phyloP scores from a whole-genome alignment of 2,113 vertebrate genomes.

The Epinephelus cyanopodus region DNA sequence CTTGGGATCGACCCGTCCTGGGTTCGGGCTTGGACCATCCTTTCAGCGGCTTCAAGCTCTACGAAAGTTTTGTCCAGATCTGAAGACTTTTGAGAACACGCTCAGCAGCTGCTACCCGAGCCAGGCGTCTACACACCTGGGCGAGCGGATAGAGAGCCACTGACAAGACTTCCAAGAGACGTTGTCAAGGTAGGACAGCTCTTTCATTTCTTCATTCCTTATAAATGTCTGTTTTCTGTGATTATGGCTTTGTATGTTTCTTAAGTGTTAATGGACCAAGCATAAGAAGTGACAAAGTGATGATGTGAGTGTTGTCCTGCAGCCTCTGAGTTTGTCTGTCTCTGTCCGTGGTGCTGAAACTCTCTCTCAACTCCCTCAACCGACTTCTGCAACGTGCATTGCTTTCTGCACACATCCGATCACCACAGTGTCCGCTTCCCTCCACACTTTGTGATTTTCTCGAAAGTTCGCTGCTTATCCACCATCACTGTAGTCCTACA shows the following conservation, averaged over 20 bases:
- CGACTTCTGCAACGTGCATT: not conserved
- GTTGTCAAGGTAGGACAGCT: constrained; percentile 64
- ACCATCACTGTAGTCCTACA: too few species aligned
- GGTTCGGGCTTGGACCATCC: constrained; percentile 70
- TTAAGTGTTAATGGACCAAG: not conserved
- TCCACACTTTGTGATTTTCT: not conserved
- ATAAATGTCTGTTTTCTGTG: not conserved
- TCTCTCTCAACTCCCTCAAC: not conserved
- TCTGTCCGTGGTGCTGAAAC: constrained; percentile 79
- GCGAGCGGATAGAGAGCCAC: constrained; percentile 67
- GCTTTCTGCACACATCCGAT: not conserved
- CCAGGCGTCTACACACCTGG: constrained; percentile 30
- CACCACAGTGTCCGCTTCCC: not conserved
- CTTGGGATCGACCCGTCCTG: constrained; percentile 76
- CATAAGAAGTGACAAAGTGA: constrained; percentile 2
- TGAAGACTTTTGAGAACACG: constrained; percentile 63
- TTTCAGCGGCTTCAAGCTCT: constrained; percentile 54
- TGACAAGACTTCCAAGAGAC: constrained; percentile 51
- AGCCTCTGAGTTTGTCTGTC: constrained; percentile 1
- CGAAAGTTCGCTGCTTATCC: not conserved
- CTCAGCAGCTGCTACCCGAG: constrained; percentile 70
- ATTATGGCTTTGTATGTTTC: not conserved
- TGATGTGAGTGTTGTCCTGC: not conserved
- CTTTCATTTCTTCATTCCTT: too few species aligned
- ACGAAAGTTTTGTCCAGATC: constrained; percentile 72